Conservation (phyloP, 2,113 vertebrate genomes). For the Microtus oregoni region DNA sequence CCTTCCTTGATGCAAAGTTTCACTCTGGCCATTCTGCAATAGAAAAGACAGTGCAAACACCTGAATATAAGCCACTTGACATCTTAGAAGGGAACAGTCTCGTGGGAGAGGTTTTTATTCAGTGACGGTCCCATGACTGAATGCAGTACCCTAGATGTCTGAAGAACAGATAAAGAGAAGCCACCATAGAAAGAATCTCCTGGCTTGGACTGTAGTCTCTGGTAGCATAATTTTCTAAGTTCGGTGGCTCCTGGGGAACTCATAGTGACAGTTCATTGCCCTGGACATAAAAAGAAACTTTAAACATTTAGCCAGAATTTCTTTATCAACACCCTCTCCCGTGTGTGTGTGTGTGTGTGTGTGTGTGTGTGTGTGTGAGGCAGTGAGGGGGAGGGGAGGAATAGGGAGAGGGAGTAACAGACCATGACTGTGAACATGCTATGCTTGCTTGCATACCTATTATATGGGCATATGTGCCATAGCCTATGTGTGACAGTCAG, state of each 20-base stretch:
- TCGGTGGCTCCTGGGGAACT: not conserved
- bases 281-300: not conserved
- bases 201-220: not conserved
- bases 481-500: not conserved
- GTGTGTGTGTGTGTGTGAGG: too few species aligned
- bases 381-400: not conserved
- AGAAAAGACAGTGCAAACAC: not conserved
- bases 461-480: not conserved
- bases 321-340: accelerated
- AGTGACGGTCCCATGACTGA: not conserved
- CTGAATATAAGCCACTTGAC: not conserved
- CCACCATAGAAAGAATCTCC: not conserved
- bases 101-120: not conserved
- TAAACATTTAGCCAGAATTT: not conserved
- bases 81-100: not conserved
- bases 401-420: not conserved
- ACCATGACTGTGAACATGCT: not conserved
- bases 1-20: not conserved
- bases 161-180: not conserved
- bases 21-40: not conserved
- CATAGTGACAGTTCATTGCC: conserved; percentile 19
- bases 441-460: not conserved
- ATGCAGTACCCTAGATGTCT: accelerated
- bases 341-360: too few species aligned
- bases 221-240: not conserved